Evolutionary conservation across 2,113 vertebrate genomes (phyloP).

Genomic region (Alaudala cheleensis): DNA sequence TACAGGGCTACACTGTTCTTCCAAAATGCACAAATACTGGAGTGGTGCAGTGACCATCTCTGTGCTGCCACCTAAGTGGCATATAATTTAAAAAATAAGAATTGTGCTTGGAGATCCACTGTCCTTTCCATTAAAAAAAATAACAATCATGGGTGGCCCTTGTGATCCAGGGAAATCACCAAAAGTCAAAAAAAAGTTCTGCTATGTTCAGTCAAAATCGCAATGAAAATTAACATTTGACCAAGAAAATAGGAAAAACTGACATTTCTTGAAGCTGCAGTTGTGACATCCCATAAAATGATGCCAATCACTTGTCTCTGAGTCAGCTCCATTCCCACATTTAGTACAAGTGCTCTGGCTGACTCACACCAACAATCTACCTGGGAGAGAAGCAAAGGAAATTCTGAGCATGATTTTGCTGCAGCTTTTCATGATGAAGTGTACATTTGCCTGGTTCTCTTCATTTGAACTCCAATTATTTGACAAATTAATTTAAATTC

Average conservation of each 20-base stretch:
- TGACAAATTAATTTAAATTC: background rate
- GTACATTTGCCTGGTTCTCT: background rate
- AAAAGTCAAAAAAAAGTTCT: background rate
- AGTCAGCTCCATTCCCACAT: background rate
- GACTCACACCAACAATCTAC: background rate
- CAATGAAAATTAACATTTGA: background rate
- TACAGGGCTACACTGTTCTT: background rate
- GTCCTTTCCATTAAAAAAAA: background rate
- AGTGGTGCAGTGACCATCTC: fast-evolving
- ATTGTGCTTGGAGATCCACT: background rate
- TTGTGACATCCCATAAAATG: background rate
- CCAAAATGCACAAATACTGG: background rate
- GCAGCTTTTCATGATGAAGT: background rate
- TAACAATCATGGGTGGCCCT: fast-evolving
- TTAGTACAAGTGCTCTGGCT: background rate
- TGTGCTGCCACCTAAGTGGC: background rate
- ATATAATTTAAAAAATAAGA: background rate
- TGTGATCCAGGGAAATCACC: background rate
- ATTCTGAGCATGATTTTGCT: background rate
- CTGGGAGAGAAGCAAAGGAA: background rate
- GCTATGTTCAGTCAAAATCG: background rate
- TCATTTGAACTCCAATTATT: background rate
- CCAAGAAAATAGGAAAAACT: background rate
- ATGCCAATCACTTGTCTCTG: background rate
- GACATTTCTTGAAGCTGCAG: background rate